Base-by-base conservation (phyloP, 2,797 vertebrate genomes). In the Sebastes melanostomus region DNA sequence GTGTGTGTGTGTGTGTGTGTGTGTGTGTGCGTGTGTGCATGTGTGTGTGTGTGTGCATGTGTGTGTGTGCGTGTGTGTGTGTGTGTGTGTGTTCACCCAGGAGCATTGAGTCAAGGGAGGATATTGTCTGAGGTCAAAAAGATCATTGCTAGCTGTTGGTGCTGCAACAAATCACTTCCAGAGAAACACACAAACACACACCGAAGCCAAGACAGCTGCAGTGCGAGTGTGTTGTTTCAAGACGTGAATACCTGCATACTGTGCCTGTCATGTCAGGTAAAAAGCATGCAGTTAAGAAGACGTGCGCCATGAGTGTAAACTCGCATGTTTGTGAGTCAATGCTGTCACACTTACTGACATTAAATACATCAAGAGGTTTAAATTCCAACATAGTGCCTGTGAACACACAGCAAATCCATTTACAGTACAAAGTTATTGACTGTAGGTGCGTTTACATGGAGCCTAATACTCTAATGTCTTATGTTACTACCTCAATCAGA, bases 91-190 rank as follows among this genome's bases (percentile, higher is more conserved):
- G 32, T 75, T 70, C 74, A 73, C 59, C 72, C 72, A 38, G 62
- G 84, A 78, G 81, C 74, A 74, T 24, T 68, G 80, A 77, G 74
- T 86, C 77, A 74, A 54, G 65, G 56, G 27, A 83, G 46, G 72
- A 80, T 84, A 77, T 83, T 84, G 82, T 91, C 82, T 77, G 58
- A 87, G 92, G 88, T 91, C 84, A 78, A 8, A 66, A 36, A 85
- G 84, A 81, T 88, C 86, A 87, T 54, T 55, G 42, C 34, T 29
- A 10, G 82, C 79, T 66, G 61, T 6, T 84, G 50, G 66, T 22
- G 50, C 82, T 77, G 80, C 79, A 88, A 82, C 85, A 80, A 77
- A 91, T 90, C 83, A 86, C 78, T 85, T 54, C 30, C 52, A 67
- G 70, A 74, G 32, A 63, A 60, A 32, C 70, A 42, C 72, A 77